phyloP scores from a whole-genome alignment of 2,888 invertebrate genomes.

The Cantharis flavilabris region DNA sequence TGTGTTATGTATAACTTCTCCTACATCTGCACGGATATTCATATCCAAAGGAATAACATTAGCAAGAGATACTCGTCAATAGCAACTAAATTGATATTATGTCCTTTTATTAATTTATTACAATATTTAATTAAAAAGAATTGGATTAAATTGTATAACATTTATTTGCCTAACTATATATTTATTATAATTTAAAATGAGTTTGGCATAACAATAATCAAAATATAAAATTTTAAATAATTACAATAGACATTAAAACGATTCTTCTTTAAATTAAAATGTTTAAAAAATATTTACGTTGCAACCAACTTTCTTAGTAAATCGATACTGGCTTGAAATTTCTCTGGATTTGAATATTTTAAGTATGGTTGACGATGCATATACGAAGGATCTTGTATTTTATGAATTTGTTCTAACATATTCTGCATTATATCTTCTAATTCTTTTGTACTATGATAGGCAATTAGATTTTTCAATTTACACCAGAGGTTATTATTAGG shows the following conservation, averaged over 20 bases:
- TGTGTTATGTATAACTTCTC: too few relatives aligned
- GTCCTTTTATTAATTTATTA: too few relatives aligned
- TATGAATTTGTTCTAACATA: conserved; percentile 22
- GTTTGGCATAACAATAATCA: neutral
- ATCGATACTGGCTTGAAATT: conserved; percentile 8
- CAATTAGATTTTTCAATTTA: neutral
- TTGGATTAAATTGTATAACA: too few relatives aligned
- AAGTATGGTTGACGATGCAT: conserved; percentile 14
- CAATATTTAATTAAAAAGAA: too few relatives aligned
- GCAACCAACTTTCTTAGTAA: conserved; percentile 15
- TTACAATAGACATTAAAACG: neutral
- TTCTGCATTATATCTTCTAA: conserved; percentile 5
- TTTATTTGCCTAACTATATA: neutral
- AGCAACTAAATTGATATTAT: too few relatives aligned
- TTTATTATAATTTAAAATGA: neutral
- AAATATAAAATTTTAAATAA: neutral
- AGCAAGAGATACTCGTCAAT: too few relatives aligned
- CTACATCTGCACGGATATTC: too few relatives aligned
- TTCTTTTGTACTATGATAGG: conserved; percentile 2
- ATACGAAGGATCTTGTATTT: conserved; percentile 18
- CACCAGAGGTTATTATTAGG: conserved; percentile 3
- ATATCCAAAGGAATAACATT: too few relatives aligned
- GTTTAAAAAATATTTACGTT: conserved; percentile 3
- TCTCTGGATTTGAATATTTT: conserved; percentile 13
- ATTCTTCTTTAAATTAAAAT: neutral